Evolutionary conservation across 1,140 invertebrate species (phyloP).

Genomic region (Phortica variegata): DNA sequence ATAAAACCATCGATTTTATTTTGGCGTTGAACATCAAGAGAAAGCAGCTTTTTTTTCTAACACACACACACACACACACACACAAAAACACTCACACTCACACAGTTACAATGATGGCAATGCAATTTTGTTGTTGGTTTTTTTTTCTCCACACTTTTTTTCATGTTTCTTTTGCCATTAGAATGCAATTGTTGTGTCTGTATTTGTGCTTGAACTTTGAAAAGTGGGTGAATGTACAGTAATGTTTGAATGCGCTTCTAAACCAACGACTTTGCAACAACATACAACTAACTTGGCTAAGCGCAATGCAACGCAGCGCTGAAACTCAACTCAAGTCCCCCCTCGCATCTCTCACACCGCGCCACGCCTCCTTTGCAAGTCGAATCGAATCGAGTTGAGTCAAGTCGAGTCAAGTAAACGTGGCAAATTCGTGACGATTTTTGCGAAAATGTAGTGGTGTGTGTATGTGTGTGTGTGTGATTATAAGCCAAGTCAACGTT

Average conservation of each 20-base stretch:
- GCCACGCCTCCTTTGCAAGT: neutral
- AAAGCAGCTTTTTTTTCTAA: too few relatives aligned
- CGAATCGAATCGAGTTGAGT: too few relatives aligned
- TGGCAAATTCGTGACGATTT: slow-evolving; percentile 50
- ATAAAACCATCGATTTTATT: too few relatives aligned
- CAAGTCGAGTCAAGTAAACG: slow-evolving; percentile 26
- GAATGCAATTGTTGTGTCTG: slow-evolving; percentile 48
- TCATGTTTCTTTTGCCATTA: slow-evolving; percentile 39
- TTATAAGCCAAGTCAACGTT: too few relatives aligned
- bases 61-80: slow-evolving; percentile 10
- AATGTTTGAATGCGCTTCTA: slow-evolving; percentile 43
- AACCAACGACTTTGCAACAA: too few relatives aligned
- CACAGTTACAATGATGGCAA: neutral
- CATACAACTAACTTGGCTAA: too few relatives aligned
- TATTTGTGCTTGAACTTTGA: slow-evolving; percentile 49
- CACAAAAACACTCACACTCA: neutral
- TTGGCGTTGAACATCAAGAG: too few relatives aligned
- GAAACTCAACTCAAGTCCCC: too few relatives aligned
- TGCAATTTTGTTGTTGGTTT: neutral
- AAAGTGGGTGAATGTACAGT: slow-evolving; percentile 57
- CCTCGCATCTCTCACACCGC: too few relatives aligned
- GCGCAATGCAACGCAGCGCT: too few relatives aligned
- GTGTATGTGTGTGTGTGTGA: too few relatives aligned
- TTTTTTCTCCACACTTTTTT: slow-evolving; percentile 35
- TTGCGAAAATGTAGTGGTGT: too few relatives aligned